Evolutionary conservation across 2,797 vertebrate genomes (phyloP).

Genomic region (Chaetodon trifasciatus): DNA sequence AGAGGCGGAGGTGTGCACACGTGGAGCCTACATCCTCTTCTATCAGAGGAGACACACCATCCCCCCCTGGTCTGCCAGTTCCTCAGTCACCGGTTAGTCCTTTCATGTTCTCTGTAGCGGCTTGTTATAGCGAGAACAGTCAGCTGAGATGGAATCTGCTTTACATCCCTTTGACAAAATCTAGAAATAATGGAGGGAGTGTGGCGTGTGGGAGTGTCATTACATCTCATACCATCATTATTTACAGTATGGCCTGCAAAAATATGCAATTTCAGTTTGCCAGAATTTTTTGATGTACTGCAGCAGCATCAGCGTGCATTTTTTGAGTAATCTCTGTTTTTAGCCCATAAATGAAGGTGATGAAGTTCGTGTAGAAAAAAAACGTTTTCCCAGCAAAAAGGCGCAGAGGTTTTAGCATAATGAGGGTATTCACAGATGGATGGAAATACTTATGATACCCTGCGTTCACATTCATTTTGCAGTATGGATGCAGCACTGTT

Average conservation of each 20-base stretch:
- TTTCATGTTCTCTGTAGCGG: not conserved
- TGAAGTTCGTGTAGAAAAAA: not conserved
- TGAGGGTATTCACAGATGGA: not conserved
- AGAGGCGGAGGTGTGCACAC: slow-evolving; percentile 91
- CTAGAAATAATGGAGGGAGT: not conserved
- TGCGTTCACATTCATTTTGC: not conserved
- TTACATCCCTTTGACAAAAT: not conserved
- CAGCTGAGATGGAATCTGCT: not conserved
- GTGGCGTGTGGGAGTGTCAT: not conserved
- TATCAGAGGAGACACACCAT: slow-evolving; percentile 92
- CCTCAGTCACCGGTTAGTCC: slow-evolving; percentile 87
- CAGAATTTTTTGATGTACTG: not conserved
- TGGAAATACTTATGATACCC: not conserved
- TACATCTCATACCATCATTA: not conserved
- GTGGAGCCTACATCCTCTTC: slow-evolving; percentile 96
- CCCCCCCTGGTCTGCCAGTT: slow-evolving; percentile 90
- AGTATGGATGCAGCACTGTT: not conserved
- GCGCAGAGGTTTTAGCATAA: not conserved
- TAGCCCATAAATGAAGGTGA: not conserved
- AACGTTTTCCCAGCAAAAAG: not conserved
- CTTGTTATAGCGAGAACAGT: not conserved
- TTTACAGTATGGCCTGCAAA: not conserved
- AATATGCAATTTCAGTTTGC: not conserved
- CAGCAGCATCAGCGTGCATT: not conserved
- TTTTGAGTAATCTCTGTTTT: not conserved